Percentiles rank a stretch among this genome's conserved stretches.
These are phyloP conservation scores for Nymphalis c-album DNA, from an alignment of 2,888 invertebrate species.

Conservation along the genomic window DNA sequence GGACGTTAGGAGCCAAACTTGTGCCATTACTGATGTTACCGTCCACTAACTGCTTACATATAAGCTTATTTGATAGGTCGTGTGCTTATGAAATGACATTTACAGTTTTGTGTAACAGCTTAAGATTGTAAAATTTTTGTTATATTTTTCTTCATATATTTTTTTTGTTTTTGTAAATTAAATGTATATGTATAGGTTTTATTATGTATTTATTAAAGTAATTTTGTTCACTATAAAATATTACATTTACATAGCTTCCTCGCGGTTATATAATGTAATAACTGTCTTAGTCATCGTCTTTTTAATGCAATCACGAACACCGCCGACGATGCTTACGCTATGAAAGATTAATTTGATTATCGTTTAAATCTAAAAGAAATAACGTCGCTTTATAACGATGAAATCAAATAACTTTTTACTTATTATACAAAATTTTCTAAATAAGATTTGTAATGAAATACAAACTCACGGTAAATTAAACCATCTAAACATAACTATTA, in stretches of 20 bases:
- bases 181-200: no score
- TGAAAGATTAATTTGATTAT: no score
- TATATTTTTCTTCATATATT: background rate
- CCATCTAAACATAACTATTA: background rate
- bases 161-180: background rate
- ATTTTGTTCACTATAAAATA: no score
- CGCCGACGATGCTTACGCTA: no score
- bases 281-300: no score
- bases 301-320: no score
- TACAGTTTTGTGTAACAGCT: background rate
- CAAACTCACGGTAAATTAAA: background rate
- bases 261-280: no score
- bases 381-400: no score
- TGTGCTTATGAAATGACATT: background rate
- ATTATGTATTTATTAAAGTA: no score
- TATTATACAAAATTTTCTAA: background rate
- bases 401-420: no score
- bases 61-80: slow-evolving; percentile 22
- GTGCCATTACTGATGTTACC: slow-evolving; percentile 34
- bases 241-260: no score
- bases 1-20: slow-evolving; percentile 39
- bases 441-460: background rate
- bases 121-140: background rate
- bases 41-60: slow-evolving; percentile 17
- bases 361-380: no score